These are phyloP conservation scores for Crenichthys baileyi DNA, from an alignment of 2,797 vertebrate genomes.

Conservation along the genomic window DNA sequence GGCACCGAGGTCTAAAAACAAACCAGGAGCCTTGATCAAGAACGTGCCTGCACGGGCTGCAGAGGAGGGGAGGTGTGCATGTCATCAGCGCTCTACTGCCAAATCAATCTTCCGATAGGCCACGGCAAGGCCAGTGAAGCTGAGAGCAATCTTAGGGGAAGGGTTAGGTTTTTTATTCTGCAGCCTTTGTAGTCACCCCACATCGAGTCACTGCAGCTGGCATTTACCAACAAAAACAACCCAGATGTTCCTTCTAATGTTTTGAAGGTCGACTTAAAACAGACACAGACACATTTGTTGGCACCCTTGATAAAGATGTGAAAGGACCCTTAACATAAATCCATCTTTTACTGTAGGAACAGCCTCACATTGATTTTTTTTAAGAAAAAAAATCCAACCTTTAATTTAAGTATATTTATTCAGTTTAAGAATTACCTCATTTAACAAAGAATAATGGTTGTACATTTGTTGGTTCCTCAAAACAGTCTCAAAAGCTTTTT, in stretches of 20 bases:
- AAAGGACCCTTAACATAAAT: background rate
- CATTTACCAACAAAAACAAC: background rate
- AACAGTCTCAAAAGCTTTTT: background rate
- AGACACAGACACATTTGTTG: background rate
- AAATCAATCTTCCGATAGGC: slow-evolving; percentile 64
- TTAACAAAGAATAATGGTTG: background rate
- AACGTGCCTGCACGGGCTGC: slow-evolving; percentile 57
- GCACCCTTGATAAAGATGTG: background rate
- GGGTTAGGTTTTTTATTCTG: slow-evolving; percentile 15
- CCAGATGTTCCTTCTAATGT: background rate
- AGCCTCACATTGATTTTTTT: too few relatives aligned
- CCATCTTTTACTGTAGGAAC: too few relatives aligned
- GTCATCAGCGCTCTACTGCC: slow-evolving; percentile 54
- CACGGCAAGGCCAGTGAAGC: slow-evolving; percentile 42
- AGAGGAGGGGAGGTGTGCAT: slow-evolving; percentile 41
- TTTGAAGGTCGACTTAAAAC: background rate
- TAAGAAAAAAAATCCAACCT: background rate
- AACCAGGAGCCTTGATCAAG: slow-evolving; percentile 66
- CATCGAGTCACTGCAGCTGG: background rate
- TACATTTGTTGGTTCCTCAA: too few relatives aligned
- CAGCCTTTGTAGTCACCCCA: background rate
- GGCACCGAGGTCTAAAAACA: slow-evolving; percentile 66
- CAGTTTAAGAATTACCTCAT: background rate
- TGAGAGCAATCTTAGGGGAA: slow-evolving; percentile 22
- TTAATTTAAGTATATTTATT: background rate